phyloP scores from a whole-genome alignment of 2,888 invertebrate species.

The Lasioglossum calceatum region DNA sequence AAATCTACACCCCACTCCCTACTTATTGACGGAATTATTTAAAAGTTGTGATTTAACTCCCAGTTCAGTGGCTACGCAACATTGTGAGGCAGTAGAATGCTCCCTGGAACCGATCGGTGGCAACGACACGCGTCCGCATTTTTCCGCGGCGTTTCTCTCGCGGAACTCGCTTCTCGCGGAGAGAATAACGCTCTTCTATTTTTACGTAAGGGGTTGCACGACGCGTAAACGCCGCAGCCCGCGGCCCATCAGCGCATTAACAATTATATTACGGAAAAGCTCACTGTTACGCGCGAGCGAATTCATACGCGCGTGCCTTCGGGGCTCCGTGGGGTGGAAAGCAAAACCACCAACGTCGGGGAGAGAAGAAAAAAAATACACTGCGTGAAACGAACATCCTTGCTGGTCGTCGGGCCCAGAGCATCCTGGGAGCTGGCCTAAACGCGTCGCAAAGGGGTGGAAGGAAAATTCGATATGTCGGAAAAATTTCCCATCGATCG shows the following conservation, averaged over 20 bases:
- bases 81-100: neutral
- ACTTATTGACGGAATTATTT: neutral
- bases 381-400: constrained; percentile 13
- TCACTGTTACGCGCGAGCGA: constrained; percentile 80
- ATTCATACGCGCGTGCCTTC: constrained; percentile 80
- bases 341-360: constrained; percentile 33
- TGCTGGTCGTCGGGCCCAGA: neutral
- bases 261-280: constrained; percentile 83
- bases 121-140: neutral
- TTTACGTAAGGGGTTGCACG: constrained; percentile 79
- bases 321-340: constrained; percentile 40
- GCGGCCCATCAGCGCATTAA: constrained; percentile 82
- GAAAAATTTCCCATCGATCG: no score
- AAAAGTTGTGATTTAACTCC: neutral
- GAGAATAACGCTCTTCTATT: constrained; percentile 75
- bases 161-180: constrained; percentile 31
- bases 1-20: no score
- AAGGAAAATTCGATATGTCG: no score
- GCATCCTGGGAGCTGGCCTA: neutral
- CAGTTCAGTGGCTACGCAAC: neutral
- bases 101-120: neutral
- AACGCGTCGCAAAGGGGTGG: neutral
- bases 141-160: constrained; percentile 9
- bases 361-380: constrained; percentile 44
- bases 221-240: constrained; percentile 77